Evolutionary conservation across 1,140 invertebrate species (phyloP).

Genomic region (Ganaspis sp.): DNA sequence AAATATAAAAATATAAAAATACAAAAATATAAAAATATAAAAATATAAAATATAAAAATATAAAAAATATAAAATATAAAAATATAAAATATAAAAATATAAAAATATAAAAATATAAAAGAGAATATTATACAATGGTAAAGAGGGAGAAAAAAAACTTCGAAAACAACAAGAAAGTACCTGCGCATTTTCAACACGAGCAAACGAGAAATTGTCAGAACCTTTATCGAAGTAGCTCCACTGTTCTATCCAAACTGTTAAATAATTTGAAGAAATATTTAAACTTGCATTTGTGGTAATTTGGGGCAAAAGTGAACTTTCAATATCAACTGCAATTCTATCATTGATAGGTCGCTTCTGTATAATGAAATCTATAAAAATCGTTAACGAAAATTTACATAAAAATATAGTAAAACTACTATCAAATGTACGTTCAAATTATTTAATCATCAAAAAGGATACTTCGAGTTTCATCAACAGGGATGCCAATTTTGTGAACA

Average conservation of each 20-base stretch:
- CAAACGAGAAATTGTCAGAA: neutral
- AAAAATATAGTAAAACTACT: neutral
- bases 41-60: neutral
- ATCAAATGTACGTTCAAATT: neutral
- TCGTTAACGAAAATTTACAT: conserved; percentile 36
- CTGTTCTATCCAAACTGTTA: conserved; percentile 77
- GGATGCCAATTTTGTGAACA: conserved; percentile 80
- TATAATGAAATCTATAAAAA: conserved; percentile 39
- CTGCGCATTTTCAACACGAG: neutral
- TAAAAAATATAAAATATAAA: neutral
- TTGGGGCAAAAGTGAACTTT: conserved; percentile 76
- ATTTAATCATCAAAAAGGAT: conserved; percentile 60
- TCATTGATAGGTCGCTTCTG: conserved; percentile 33
- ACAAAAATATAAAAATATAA: neutral
- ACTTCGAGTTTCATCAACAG: conserved; percentile 64
- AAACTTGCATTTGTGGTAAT: conserved; percentile 56
- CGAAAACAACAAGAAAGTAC: conserved; percentile 1
- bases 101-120: too few species aligned
- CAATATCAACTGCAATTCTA: conserved; percentile 70
- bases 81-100: neutral
- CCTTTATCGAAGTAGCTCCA: neutral
- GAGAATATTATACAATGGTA: too few species aligned
- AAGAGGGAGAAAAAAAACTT: too few species aligned
- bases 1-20: conserved; percentile 3
- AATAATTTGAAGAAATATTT: conserved; percentile 71